Evolutionary conservation across 2,797 vertebrate genomes (phyloP).

Genomic region (Scarus forsteni): DNA sequence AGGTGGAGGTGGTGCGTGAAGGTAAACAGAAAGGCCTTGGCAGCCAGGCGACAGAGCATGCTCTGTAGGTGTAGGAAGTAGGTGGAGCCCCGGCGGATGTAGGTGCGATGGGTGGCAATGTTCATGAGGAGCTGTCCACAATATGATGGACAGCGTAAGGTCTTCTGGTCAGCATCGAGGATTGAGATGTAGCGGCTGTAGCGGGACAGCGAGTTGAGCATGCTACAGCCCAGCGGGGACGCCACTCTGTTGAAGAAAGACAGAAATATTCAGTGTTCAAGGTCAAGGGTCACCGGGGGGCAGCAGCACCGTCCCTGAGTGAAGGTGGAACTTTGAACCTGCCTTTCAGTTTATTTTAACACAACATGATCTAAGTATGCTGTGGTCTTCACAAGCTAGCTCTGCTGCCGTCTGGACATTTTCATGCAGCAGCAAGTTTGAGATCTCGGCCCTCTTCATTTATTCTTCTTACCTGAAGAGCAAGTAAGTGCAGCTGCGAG

Average conservation of each 20-base stretch:
- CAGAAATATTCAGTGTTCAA: not conserved
- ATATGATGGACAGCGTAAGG: constrained; percentile 92
- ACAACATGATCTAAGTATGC: no score
- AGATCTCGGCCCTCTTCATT: no score
- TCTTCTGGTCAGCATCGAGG: constrained; percentile 95
- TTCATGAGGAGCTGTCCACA: constrained; percentile 88
- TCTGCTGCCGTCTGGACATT: no score
- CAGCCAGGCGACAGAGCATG: constrained; percentile 89
- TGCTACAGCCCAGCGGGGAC: constrained; percentile 87
- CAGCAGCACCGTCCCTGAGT: not conserved
- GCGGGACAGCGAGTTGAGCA: constrained; percentile 90
- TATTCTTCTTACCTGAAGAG: no score
- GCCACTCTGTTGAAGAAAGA: constrained; percentile 80
- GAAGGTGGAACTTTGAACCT: no score
- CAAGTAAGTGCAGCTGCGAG: no score
- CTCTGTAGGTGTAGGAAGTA: constrained; percentile 95
- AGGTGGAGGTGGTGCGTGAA: constrained; percentile 98
- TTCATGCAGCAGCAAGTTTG: no score
- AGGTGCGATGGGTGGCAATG: constrained; percentile 94
- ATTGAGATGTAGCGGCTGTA: constrained; percentile 96
- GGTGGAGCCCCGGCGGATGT: constrained; percentile 95
- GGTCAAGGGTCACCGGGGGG: not conserved
- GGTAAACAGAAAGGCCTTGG: constrained; percentile 93
- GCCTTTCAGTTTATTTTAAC: no score
- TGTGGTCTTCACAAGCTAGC: no score